Evolutionary conservation across 2,888 invertebrate species (phyloP).

Genomic region (Hyposoter didymator): DNA sequence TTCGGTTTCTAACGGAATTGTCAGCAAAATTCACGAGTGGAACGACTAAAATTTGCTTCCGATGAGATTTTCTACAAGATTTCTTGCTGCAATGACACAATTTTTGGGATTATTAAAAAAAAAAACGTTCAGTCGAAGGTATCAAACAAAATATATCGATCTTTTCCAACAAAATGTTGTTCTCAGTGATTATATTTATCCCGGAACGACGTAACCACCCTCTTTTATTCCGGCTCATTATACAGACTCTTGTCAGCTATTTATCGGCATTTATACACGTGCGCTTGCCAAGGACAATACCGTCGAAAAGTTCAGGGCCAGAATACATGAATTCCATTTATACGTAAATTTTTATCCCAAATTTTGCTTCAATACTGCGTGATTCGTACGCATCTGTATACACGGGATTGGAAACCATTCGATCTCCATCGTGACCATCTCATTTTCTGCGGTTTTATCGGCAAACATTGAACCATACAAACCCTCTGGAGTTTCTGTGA

Average conservation of each 20-base stretch:
- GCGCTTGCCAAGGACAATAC: constrained; percentile 44
- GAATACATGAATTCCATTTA: neutral
- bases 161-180: too few species aligned
- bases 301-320: constrained; percentile 53
- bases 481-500: neutral
- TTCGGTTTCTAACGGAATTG: too few species aligned
- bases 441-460: constrained; percentile 36
- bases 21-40: too few species aligned
- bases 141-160: too few species aligned
- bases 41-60: too few species aligned
- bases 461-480: constrained; percentile 26
- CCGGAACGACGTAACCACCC: constrained; percentile 36
- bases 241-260: constrained; percentile 44
- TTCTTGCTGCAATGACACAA: too few species aligned
- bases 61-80: too few species aligned
- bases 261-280: constrained; percentile 4
- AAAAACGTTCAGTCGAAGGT: too few species aligned
- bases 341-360: neutral
- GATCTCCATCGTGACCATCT: neutral
- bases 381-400: neutral
- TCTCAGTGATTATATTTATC: too few species aligned
- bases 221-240: constrained; percentile 27
- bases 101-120: too few species aligned
- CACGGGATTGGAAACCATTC: constrained; percentile 12
- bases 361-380: neutral